Evolutionary conservation across 1,140 invertebrate genomes (phyloP), one percentile per base, ranked within the genome.

Genomic region (Drosophila burlai): DNA sequence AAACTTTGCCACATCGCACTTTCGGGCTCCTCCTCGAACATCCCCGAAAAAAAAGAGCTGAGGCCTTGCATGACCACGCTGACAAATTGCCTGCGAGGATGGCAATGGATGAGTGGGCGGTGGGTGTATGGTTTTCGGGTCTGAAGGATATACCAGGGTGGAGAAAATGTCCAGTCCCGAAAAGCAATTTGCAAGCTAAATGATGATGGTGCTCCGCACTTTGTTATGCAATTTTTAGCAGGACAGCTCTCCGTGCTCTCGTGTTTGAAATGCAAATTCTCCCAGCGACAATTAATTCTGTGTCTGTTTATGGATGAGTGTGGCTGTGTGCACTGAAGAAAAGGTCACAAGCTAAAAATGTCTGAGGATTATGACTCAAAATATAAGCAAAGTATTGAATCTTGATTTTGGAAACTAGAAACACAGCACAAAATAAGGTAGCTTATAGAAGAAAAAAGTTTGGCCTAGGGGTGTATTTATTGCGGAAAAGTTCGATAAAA

Each of bases 161-260:
- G 38, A 18, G 9, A 18, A 24, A 16, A 16, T 40, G 71, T 74
- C 71, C 71, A 60, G 46, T 38, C 46, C 73, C 61, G 42, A 78
- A 78, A 76, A 76, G 74, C 75, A 78, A 78, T 78, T 78, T 78
- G 75, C 75, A 74, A 74, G 74, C 57, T 77, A 57, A 69, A 76
- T 75, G 71, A 75, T 75, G 71, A 55, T 64, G 55, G 58, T 73
- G 29, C 18, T 34, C 71, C 55, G 49, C 75, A 77, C 65, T 68
- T 46, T 60, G 57, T 78, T 78, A 78, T 78, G 75, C 75, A 78
- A 69, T 78, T 78, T 77, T 68, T 76, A 73, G 69, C 69, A 61
- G 69, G 21, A 47, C 45, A 72, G 40, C 46, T n/a, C 50, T 31
- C 50, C 18, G 50, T 31, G 31, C 49, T 38, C 16, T 21, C 26